Evolutionary conservation across 2,113 vertebrate species (phyloP).

Genomic region (Leucosticte australis): DNA sequence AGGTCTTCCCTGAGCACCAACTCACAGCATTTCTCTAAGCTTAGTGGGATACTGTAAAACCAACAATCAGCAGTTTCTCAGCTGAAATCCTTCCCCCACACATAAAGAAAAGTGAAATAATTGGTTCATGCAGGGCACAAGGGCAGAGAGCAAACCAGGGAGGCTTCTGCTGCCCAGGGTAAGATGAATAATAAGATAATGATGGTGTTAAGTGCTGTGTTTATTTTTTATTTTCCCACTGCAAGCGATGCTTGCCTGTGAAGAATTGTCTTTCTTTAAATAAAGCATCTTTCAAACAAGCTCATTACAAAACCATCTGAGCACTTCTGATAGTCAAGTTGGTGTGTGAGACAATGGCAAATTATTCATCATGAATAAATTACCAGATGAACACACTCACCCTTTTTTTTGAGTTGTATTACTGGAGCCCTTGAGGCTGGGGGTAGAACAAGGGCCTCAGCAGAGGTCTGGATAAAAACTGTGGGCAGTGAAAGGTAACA

Average conservation of each 20-base stretch:
- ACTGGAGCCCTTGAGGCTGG: not conserved
- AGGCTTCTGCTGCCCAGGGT: not conserved
- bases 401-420: not conserved
- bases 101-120: not conserved
- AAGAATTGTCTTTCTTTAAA: conserved; percentile 9
- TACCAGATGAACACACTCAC: not conserved
- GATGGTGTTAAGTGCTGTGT: not conserved
- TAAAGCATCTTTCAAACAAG: conserved; percentile 41
- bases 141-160: not conserved
- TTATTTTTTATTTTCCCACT: conserved; percentile 10
- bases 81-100: not conserved
- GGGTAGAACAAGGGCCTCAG: not conserved
- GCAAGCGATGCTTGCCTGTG: not conserved
- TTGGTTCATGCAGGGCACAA: not conserved
- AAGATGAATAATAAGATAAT: not conserved
- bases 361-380: conserved; percentile 17
- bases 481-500: not conserved
- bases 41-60: not conserved
- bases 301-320: conserved; percentile 33
- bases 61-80: not conserved
- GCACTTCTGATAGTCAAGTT: conserved; percentile 12
- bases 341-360: conserved; percentile 33
- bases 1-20: not conserved
- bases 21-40: not conserved
- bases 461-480: not conserved